Base-by-base conservation (phyloP, 2,888 invertebrate genomes). In the Koerneria pararmatus region DNA sequence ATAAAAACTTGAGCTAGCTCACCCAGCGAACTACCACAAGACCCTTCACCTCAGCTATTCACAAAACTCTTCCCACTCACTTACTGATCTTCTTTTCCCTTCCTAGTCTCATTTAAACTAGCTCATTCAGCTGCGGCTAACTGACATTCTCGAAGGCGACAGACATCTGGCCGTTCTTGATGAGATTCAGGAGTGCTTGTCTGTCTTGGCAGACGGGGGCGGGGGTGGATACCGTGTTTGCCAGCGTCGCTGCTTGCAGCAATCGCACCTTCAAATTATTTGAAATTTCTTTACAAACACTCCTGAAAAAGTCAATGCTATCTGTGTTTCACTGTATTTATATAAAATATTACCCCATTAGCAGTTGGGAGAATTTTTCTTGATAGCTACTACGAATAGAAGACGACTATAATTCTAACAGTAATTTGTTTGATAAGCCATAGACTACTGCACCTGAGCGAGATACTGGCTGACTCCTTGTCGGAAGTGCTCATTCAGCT, bases 401-500 rank as follows among this genome's bases (percentile, higher is more conserved):
- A 15, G 11, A 41, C n/a, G 46, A 41, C 11, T 11, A 41, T 15
- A 41, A 41, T 41, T 19, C 11, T 15, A n/a, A n/a, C 46, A 41
- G n/a, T 41, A n/a, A 15, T 41, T 41, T 19, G n/a, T 19, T 15
- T 11, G 11, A n/a, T 15, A 41, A 41, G 11, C 46, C 46, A 11
- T 11, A 41, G 46, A 41, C 46, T 19, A 27, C 46, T 46, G 19
- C 29, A 48, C 66, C 61, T 67, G 66, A 1, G 35, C 27, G 49
- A 62, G 34, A 29, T 48, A 62, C 69, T 75, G 71, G 83, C 90
- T 90, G 6, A 93, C 91, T 64, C 95, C 95, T 72, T 88, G 88
- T 62, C 90, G 89, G 85, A 95, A 95, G 24, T 90, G 89, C 61
- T 91, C 90, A 83, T 93, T 92, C 66, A 95, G 88, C 85, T 95